phyloP scores from a whole-genome alignment of 1,140 invertebrate genomes.

The Kradibia gibbosae region DNA sequence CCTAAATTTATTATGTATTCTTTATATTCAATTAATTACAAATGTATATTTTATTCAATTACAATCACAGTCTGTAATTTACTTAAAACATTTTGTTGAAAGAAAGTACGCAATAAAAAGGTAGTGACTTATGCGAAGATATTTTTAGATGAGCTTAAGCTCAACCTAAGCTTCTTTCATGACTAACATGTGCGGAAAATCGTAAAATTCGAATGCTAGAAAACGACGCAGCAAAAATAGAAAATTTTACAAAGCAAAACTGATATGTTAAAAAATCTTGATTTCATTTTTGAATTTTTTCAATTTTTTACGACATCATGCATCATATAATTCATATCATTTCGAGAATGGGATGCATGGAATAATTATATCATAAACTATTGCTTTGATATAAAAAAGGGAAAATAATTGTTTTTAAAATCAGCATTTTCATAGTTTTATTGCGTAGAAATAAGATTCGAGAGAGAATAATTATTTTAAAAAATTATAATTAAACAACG shows the following conservation, averaged over 20 bases:
- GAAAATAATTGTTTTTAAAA: too few species aligned
- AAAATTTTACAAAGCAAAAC: not conserved
- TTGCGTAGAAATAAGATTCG: too few species aligned
- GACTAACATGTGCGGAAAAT: conserved; percentile 39
- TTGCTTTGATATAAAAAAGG: too few species aligned
- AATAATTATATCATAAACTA: too few species aligned
- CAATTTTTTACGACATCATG: not conserved
- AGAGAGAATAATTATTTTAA: not conserved
- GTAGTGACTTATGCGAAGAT: conserved; percentile 8
- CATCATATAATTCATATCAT: too few species aligned
- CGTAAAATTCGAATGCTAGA: conserved; percentile 29
- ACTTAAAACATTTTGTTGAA: conserved; percentile 20
- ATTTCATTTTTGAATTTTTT: not conserved
- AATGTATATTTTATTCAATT: not conserved
- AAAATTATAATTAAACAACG: too few species aligned
- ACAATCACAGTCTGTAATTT: conserved; percentile 1
- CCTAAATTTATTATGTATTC: too few species aligned
- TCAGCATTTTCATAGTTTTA: too few species aligned
- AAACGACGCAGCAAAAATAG: conserved; percentile 10
- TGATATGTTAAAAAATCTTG: not conserved
- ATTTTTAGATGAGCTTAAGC: conserved; percentile 41
- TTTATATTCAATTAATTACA: not conserved
- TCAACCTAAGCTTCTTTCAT: conserved; percentile 27
- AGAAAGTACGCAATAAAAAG: conserved; percentile 24
- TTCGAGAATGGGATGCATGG: too few species aligned